Percentiles rank a stretch among this genome's conserved stretches.
phyloP scores from a whole-genome alignment of 2,888 invertebrate genomes.

The Chironomus riparius region DNA sequence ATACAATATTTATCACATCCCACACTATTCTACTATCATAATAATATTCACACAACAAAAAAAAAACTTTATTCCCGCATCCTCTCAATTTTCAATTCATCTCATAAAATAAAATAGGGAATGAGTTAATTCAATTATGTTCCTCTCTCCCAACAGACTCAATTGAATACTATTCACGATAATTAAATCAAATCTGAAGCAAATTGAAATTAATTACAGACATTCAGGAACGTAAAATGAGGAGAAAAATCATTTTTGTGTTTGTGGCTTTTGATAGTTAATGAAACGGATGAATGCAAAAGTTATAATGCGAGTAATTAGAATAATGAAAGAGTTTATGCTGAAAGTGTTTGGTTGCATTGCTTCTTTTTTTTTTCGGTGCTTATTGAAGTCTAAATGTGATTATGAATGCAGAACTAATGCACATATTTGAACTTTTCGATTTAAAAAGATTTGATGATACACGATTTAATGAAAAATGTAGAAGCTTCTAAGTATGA shows the following conservation, averaged over 20 bases:
- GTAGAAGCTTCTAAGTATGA: too few species aligned
- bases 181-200: neutral
- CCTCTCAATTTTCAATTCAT: too few species aligned
- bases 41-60: too few species aligned
- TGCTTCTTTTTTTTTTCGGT: neutral
- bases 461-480: too few species aligned
- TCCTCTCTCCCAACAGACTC: too few species aligned
- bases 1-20: too few species aligned
- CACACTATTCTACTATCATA: too few species aligned
- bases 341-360: neutral
- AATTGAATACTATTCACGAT: neutral
- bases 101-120: neutral
- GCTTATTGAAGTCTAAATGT: too few species aligned
- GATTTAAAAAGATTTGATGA: too few species aligned
- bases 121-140: neutral
- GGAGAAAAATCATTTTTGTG: neutral
- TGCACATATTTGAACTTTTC: too few species aligned
- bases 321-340: neutral
- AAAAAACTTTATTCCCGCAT: too few species aligned
- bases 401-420: too few species aligned
- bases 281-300: neutral
- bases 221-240: neutral
- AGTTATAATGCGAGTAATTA: neutral
- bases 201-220: conserved; percentile 6
- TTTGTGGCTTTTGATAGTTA: neutral